Base-by-base conservation (phyloP, 2,888 invertebrate genomes). In the Athrips mouffetella region DNA sequence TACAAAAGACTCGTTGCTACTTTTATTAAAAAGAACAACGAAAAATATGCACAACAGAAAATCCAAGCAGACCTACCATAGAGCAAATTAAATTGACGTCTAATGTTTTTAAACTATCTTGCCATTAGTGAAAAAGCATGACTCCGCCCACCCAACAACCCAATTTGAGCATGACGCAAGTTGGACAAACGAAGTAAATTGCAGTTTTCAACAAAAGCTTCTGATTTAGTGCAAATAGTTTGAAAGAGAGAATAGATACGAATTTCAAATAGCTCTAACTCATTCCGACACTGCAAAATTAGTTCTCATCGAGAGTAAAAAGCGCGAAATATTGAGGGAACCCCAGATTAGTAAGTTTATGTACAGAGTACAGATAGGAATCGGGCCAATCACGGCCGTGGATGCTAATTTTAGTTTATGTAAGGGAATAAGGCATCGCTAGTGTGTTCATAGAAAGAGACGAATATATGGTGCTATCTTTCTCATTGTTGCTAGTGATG, bases 11-110 rank as follows among this genome's bases (percentile, higher is more conserved):
- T 40, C 25, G 21, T 31, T 40, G 47, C 29, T 41, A 33, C 16
- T 41, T 41, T n/a, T 41, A 15, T 16, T 16, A 33, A 35, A 42
- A 33, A 21, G 23, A 25, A 18, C 35, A 40, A 18, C 37, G 27
- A 37, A 18, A 30, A 37, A 29, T 10, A 16, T 23, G 21, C 16
- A 27, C 41, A 35, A 27, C 47, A 41, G 15, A 27, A 42, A 16
- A 42, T 4, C 30, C n/a, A 42, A 31, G 21, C 15, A 15, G 25
- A 11, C 7, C 7, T 1, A 18, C 31, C 44, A 44, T 44, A 44
- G 44, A 44, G 16, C 10, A 15, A 2, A n/a, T n/a, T 18, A 1
- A 10, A 21, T 29, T 42, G 42, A 42, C 42, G 18, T 11, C n/a
- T n/a, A 20, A 18, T 21, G 2, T 42, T 42, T 42, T 30, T n/a